These are phyloP conservation scores for Theocolax elegans DNA, from an alignment of 1,140 invertebrate species.

Conservation along the genomic window DNA sequence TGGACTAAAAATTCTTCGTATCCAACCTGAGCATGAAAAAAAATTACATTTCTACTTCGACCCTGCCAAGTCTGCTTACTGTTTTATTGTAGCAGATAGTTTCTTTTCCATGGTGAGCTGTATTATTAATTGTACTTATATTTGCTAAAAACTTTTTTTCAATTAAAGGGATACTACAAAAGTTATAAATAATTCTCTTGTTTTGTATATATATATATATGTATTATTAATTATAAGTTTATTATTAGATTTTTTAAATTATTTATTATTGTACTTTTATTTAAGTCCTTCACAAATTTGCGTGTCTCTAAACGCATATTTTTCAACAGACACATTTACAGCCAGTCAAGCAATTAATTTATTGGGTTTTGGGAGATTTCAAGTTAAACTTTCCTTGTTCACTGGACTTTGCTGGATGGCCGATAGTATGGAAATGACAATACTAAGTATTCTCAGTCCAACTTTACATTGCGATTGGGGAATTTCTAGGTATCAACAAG, in stretches of 20 bases:
- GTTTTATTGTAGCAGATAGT: constrained; percentile 34
- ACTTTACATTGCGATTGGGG: constrained; percentile 95
- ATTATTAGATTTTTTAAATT: not conserved
- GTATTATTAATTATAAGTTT: not conserved
- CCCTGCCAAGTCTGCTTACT: constrained; percentile 22
- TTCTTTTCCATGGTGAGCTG: constrained; percentile 36
- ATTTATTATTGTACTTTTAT: not conserved
- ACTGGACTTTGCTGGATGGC: constrained; percentile 95
- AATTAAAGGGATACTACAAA: not conserved
- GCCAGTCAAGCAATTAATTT: constrained; percentile 95
- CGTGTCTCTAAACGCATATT: constrained; percentile 31
- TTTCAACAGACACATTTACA: constrained; percentile 87
- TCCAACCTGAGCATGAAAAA: constrained; percentile 29
- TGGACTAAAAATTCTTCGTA: constrained; percentile 25
- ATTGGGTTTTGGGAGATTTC: constrained; percentile 95
- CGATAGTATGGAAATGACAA: constrained; percentile 99
- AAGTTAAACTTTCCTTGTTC: constrained; percentile 88
- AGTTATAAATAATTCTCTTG: constrained; percentile 8
- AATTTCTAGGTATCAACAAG: constrained; percentile 83
- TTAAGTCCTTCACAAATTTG: not conserved
- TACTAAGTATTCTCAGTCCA: constrained; percentile 91
- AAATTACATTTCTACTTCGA: constrained; percentile 28
- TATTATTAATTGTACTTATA: constrained; percentile 20
- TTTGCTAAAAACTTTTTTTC: constrained; percentile 8
- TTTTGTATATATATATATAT: not conserved